Percentiles rank a stretch among this genome's conserved stretches.
These are phyloP conservation scores for Theocolax elegans DNA, from an alignment of 1,140 invertebrate genomes.

Conservation along the genomic window DNA sequence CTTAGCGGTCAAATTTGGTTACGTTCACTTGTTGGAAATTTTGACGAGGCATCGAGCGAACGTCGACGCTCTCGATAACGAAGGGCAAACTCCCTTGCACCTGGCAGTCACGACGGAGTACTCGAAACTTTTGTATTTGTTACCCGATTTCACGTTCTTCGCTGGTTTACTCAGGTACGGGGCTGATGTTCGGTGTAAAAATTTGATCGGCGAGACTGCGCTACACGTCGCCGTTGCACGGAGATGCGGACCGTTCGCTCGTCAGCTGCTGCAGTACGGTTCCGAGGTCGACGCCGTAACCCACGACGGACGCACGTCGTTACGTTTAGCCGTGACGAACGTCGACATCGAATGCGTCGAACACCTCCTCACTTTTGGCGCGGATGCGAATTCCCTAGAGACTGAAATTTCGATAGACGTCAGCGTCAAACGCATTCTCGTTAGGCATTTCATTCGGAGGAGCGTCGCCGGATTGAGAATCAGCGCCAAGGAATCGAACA, in stretches of 20 bases:
- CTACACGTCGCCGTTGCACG: slow-evolving; percentile 14
- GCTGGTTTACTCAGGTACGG: background rate
- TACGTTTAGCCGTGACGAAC: slow-evolving; percentile 7
- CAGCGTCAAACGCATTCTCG: too few species aligned
- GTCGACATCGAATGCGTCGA: background rate
- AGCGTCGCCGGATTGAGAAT: background rate
- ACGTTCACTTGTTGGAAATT: background rate
- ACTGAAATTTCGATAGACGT: too few species aligned
- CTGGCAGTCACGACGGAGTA: slow-evolving; percentile 9
- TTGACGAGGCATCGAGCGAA: background rate
- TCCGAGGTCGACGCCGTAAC: background rate
- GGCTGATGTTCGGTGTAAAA: background rate
- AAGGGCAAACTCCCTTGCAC: slow-evolving; percentile 8
- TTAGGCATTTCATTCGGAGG: too few species aligned
- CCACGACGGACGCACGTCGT: background rate
- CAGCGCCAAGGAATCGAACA: too few species aligned
- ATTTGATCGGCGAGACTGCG: background rate
- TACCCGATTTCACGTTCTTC: background rate
- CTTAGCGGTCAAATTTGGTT: background rate
- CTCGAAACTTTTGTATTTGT: background rate
- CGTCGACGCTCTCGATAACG: slow-evolving; percentile 7
- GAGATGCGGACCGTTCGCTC: background rate
- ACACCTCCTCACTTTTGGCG: background rate
- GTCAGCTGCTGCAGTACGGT: background rate
- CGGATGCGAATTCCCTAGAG: background rate